These are phyloP conservation scores for Onchidella celtica DNA, from an alignment of 2,888 invertebrate genomes.

Conservation along the genomic window DNA sequence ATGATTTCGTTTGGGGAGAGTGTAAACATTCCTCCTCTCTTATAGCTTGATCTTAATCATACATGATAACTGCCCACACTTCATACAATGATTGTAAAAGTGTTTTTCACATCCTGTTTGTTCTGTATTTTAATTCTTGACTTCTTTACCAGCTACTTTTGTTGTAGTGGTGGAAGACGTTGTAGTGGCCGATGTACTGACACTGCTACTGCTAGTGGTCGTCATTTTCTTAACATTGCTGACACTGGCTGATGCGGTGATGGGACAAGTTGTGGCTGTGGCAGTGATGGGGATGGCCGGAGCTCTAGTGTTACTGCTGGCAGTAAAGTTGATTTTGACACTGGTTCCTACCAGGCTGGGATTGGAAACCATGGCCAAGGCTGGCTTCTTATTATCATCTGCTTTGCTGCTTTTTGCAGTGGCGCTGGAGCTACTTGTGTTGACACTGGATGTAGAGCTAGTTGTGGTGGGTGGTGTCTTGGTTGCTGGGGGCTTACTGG, in stretches of 20 bases:
- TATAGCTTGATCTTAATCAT: too few species aligned
- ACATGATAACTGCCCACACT: too few species aligned
- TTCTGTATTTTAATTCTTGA: slow-evolving; percentile 4
- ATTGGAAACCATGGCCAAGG: slow-evolving; percentile 47
- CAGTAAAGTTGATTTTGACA: slow-evolving; percentile 42
- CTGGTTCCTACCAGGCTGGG: slow-evolving; percentile 46
- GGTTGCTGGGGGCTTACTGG: slow-evolving; percentile 53
- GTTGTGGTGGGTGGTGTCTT: slow-evolving; percentile 45
- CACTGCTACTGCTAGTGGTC: slow-evolving; percentile 41
- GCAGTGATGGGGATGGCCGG: slow-evolving; percentile 47
- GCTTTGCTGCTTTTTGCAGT: slow-evolving; percentile 8
- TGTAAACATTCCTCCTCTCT: too few species aligned
- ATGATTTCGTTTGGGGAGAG: too few species aligned
- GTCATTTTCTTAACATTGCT: background rate
- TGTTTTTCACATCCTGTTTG: too few species aligned
- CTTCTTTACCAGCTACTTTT: background rate
- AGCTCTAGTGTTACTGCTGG: slow-evolving; percentile 53
- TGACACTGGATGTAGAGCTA: background rate
- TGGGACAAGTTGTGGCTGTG: background rate
- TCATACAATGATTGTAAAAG: too few species aligned
- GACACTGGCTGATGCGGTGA: background rate
- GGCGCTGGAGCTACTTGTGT: background rate
- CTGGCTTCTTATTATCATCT: slow-evolving; percentile 42
- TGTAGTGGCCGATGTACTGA: background rate
- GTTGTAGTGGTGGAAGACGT: slow-evolving; percentile 8